Conservation (phyloP, 2,113 vertebrate species). For the Larimichthys crocea region DNA sequence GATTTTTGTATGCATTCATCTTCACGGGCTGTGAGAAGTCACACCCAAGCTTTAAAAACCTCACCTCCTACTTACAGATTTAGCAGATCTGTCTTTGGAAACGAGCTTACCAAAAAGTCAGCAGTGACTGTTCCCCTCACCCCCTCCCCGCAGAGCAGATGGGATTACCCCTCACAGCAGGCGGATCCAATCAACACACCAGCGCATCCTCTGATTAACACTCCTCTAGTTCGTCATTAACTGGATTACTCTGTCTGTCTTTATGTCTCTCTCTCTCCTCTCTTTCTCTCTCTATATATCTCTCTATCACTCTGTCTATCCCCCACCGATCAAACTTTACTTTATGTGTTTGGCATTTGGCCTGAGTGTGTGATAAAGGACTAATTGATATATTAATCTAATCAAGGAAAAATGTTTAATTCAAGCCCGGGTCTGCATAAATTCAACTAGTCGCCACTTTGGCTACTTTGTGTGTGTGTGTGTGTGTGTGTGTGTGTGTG, state of each 20-base stretch:
- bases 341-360: constrained; percentile 43
- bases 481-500: too few species aligned
- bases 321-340: constrained; percentile 26
- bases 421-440: constrained; percentile 39
- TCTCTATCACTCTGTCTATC: constrained; percentile 41
- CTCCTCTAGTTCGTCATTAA: constrained; percentile 75
- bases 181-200: constrained; percentile 73
- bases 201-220: constrained; percentile 72
- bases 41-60: constrained; percentile 26
- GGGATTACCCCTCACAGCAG: constrained; percentile 67
- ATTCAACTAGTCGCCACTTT: constrained; percentile 33
- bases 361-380: constrained; percentile 27
- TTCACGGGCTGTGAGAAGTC: constrained; percentile 30
- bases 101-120: constrained; percentile 29
- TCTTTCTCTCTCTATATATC: constrained; percentile 15
- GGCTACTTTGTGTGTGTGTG: not conserved
- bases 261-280: constrained; percentile 39
- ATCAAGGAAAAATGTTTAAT: constrained; percentile 46
- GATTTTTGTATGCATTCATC: constrained; percentile 26
- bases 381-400: constrained; percentile 52
- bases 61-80: constrained; percentile 11
- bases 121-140: constrained; percentile 15
- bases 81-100: constrained; percentile 36
- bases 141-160: constrained; percentile 56
- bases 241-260: constrained; percentile 74